Evolutionary conservation across 2,113 vertebrate genomes (phyloP), one percentile per base, ranked within the genome.

Genomic region (Bombycilla garrulus): DNA sequence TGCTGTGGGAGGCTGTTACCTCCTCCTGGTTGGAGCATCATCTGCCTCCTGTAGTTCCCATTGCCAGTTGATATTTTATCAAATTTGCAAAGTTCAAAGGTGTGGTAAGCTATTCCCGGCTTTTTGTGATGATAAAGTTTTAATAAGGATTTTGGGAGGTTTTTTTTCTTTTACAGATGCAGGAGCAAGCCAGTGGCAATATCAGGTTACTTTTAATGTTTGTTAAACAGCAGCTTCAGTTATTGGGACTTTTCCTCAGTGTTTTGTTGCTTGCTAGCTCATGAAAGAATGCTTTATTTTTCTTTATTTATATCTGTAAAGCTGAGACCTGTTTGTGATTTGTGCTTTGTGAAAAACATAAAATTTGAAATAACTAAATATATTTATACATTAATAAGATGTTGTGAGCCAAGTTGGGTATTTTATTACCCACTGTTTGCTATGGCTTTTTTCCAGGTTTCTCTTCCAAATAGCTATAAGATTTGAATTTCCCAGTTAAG

Each of bases 271-370:
- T 33, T 92, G 20, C 16, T 77, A 70, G 64, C 82, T 94, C 60
- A 40, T 78, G 82, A 95, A 92, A 94, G 51, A 90, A 66, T 76
- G 48, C 77, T 91, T 81, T 91, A 81, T 92, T 93, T 62, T 81
- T 81, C 61, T 83, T 95, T 61, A 44, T 92, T 86, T 47, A 13
- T 88, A 70, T 77, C 45, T 93, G 29, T 74, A 66, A 76, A 91
- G 85, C 57, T 2, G 5, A 89, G 40, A 81, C 44, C 31, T 58
- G 74, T 78, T n/a, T 64, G 22, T 65, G 9, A 48, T 77, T 14
- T 17, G 15, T 66, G 36, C 58, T 88, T 86, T 48, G 24, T 93
- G 72, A 77, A 86, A 88, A 94, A 57, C 19, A 16, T 14, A 25
- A 23, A 54, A 69, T 69, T 69, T 29, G 66, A 66, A 85, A 85